Conservation (phyloP, 2,113 vertebrate species). For the Cebus imitator region DNA sequence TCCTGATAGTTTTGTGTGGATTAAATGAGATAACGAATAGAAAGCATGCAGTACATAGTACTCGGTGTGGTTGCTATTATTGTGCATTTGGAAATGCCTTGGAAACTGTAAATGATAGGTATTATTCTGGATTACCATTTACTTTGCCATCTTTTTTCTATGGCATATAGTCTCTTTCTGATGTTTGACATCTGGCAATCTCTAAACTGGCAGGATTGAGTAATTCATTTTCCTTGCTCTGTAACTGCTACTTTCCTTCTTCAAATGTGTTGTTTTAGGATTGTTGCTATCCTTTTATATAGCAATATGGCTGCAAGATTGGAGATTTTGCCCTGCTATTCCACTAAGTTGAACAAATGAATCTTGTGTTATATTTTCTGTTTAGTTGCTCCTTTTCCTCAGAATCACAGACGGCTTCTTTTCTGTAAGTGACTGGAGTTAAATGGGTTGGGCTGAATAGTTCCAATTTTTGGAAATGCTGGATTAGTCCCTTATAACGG, state of each 20-base stretch:
- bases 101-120: background rate
- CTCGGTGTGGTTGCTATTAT: background rate
- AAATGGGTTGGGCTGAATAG: background rate
- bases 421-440: background rate
- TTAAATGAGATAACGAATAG: background rate
- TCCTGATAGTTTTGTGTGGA: background rate
- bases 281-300: background rate
- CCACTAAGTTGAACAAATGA: background rate
- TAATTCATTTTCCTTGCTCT: background rate
- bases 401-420: constrained; percentile 15
- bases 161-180: background rate
- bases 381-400: constrained; percentile 13
- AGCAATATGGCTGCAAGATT: background rate
- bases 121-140: background rate
- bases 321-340: background rate
- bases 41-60: background rate
- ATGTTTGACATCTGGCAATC: background rate
- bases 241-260: background rate
- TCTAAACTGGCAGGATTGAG: background rate
- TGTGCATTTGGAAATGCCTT: background rate
- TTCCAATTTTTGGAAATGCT: constrained; percentile 16
- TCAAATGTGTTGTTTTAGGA: background rate
- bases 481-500: background rate
- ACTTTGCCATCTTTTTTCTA: background rate
- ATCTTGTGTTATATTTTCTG: background rate